A percentile compares a stretch with the other conserved stretches of the same genome.
These are phyloP conservation scores for Sebastiscus tertius DNA, from an alignment of 2,797 vertebrate species.

Conservation along the genomic window DNA sequence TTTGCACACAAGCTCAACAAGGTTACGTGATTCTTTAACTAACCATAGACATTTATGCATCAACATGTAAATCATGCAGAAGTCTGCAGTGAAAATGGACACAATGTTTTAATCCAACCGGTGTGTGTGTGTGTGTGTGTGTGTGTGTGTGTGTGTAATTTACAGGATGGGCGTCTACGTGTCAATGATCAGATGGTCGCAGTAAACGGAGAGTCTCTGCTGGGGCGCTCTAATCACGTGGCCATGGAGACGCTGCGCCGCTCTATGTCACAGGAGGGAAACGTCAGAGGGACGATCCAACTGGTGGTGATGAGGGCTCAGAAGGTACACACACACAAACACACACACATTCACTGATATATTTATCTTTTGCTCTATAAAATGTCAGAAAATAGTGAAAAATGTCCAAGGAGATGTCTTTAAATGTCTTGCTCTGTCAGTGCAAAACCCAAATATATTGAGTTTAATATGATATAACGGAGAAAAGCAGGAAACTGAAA, in stretches of 20 bases:
- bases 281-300: constrained; percentile 93
- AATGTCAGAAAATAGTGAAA: not conserved
- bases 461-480: rapidly evolving
- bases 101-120: not conserved
- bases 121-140: not conserved
- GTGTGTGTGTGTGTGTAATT: not conserved
- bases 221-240: constrained; percentile 93
- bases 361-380: not conserved
- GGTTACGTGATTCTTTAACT: not conserved
- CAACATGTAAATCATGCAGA: not conserved
- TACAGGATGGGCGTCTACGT: constrained; percentile 91
- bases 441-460: not conserved
- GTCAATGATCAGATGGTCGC: constrained; percentile 95
- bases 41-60: not conserved
- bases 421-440: not conserved
- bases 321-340: constrained; percentile 60
- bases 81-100: not conserved
- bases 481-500: not conserved
- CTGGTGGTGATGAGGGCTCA: constrained; percentile 89
- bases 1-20: not conserved
- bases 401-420: not conserved
- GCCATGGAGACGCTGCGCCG: constrained; percentile 97
- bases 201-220: constrained; percentile 92
- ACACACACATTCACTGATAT: not conserved
- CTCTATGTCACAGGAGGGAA: constrained; percentile 98